Evolutionary conservation across 2,888 invertebrate species (phyloP).

Genomic region (Neoascia interrupta): DNA sequence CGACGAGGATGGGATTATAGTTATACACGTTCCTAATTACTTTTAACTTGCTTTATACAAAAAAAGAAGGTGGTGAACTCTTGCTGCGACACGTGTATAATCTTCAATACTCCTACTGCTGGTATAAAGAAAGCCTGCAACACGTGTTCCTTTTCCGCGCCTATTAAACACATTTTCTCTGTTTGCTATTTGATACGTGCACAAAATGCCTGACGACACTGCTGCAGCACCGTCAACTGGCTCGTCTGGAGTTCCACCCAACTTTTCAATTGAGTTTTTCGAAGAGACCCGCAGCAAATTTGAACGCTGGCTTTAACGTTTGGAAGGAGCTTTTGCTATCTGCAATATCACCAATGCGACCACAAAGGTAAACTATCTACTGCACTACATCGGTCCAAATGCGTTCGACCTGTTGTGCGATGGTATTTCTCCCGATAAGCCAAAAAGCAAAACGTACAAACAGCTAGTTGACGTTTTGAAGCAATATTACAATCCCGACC

Average conservation of each 20-base stretch:
- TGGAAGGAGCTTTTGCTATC: constrained; percentile 14
- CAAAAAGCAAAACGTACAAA: neutral
- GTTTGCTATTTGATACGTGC: too few relatives aligned
- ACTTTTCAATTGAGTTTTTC: neutral
- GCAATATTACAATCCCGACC: too few relatives aligned
- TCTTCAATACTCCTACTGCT: neutral
- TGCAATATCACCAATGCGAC: neutral
- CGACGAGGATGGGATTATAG: neutral
- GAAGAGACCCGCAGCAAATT: constrained; percentile 4
- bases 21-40: neutral
- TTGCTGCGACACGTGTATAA: neutral
- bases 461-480: constrained; percentile 1
- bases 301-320: neutral
- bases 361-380: constrained; percentile 4
- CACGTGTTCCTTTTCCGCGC: too few relatives aligned
- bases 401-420: constrained; percentile 10
- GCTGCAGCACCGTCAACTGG: neutral
- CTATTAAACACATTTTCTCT: too few relatives aligned
- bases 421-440: neutral
- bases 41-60: too few relatives aligned
- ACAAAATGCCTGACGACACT: neutral
- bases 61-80: neutral
- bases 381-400: constrained; percentile 2
- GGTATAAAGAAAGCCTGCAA: too few relatives aligned
- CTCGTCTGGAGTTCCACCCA: neutral